Evolutionary conservation across 2,888 invertebrate genomes (phyloP).

Genomic region (Trachelus troglodyta): DNA sequence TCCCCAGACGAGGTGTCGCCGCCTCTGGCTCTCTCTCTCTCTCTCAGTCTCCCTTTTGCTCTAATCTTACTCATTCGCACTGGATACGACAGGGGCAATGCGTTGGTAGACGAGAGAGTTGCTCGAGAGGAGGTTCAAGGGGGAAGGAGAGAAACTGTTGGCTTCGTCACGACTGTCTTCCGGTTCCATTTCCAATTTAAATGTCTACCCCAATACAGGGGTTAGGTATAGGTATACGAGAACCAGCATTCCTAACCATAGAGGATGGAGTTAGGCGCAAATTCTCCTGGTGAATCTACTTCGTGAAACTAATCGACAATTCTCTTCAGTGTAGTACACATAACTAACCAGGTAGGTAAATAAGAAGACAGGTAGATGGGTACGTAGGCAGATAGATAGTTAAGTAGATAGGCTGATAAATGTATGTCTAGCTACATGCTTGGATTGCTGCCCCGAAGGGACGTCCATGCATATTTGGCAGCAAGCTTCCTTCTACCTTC

Average conservation of each 20-base stretch:
- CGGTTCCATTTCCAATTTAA: background rate
- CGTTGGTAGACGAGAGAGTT: background rate
- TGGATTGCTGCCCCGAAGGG: slow-evolving; percentile 48
- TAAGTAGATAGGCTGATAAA: background rate
- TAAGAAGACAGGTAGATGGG: background rate
- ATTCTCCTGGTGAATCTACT: slow-evolving; percentile 16
- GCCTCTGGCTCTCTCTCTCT: background rate
- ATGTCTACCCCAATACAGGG: background rate
- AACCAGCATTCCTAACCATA: background rate
- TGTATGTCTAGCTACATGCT: background rate
- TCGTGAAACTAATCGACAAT: slow-evolving; percentile 60
- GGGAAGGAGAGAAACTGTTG: background rate
- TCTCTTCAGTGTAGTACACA: slow-evolving; percentile 56
- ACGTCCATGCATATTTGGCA: slow-evolving; percentile 64
- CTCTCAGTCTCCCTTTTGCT: background rate
- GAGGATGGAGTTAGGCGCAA: background rate
- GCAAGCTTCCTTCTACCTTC: slow-evolving; percentile 45
- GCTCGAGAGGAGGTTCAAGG: background rate
- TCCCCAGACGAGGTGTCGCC: background rate
- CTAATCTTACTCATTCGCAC: background rate
- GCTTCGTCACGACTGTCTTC: background rate
- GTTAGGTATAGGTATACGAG: background rate
- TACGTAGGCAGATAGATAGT: slow-evolving; percentile 26
- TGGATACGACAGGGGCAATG: background rate
- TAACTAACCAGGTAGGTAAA: slow-evolving; percentile 26